Conservation (phyloP, 2,888 invertebrate species). For the Nycteola revayana region DNA sequence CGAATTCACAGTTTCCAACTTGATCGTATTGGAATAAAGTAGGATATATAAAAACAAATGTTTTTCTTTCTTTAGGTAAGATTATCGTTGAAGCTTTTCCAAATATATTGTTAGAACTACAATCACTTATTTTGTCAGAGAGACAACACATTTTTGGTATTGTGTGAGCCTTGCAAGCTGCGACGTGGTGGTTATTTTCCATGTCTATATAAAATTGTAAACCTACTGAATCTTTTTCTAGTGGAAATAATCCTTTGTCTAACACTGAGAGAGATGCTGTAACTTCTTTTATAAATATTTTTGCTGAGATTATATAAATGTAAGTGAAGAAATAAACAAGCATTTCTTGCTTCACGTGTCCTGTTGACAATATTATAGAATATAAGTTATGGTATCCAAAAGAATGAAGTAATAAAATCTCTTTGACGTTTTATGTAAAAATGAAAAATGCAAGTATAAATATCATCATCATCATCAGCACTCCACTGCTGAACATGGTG, state of each 20-base stretch:
- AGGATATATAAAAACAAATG: constrained; percentile 50
- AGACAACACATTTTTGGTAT: constrained; percentile 51
- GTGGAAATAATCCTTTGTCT: constrained; percentile 56
- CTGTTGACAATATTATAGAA: constrained; percentile 28
- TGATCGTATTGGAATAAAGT: constrained; percentile 52
- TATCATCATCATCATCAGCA: no score
- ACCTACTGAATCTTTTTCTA: constrained; percentile 51
- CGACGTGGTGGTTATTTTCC: constrained; percentile 43
- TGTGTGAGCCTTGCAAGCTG: constrained; percentile 40
- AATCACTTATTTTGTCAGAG: constrained; percentile 38
- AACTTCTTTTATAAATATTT: constrained; percentile 17
- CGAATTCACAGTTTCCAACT: constrained; percentile 52
- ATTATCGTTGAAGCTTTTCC: constrained; percentile 35
- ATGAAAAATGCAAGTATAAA: no score
- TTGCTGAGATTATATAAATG: constrained; percentile 27
- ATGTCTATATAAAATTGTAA: constrained; percentile 59
- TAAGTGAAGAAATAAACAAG: constrained; percentile 20
- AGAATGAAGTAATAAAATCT: no score
- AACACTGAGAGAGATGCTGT: constrained; percentile 41
- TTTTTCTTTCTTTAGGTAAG: constrained; percentile 44
- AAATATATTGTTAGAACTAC: constrained; percentile 38
- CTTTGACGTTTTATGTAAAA: no score
- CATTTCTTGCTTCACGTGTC: constrained; percentile 30
- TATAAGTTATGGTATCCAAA: no score
- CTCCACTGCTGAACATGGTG: no score